A percentile compares a stretch with the other conserved stretches of the same genome.
Conservation (phyloP, 1,140 invertebrate genomes). For the Venustaconcha ellipsiformis region DNA sequence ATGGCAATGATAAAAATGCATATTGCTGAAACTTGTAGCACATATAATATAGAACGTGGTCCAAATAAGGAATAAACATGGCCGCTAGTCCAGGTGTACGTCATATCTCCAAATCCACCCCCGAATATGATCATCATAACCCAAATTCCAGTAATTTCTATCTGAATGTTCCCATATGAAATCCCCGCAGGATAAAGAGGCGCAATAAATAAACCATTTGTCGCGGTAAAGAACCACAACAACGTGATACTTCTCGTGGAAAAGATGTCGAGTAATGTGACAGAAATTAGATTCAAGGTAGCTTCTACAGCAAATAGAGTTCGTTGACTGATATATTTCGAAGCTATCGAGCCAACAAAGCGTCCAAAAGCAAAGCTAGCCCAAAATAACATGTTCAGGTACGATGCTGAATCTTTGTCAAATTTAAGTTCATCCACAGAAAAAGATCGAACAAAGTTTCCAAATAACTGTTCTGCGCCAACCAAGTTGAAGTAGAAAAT, state of each 20-base stretch:
- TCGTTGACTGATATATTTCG: slow-evolving; percentile 14
- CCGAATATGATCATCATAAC: slow-evolving; percentile 21
- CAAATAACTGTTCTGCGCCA: slow-evolving; percentile 39
- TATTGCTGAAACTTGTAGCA: slow-evolving; percentile 15
- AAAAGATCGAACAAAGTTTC: slow-evolving; percentile 38
- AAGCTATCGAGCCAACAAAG: slow-evolving; percentile 16
- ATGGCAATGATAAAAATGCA: slow-evolving; percentile 10
- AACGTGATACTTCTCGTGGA: slow-evolving; percentile 3
- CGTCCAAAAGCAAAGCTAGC: slow-evolving; percentile 24
- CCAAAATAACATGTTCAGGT: slow-evolving; percentile 29
- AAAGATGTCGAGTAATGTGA: slow-evolving; percentile 22
- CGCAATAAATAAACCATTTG: slow-evolving; percentile 20
- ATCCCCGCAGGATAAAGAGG: slow-evolving; percentile 27
- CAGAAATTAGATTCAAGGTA: slow-evolving; percentile 10
- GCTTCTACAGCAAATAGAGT: slow-evolving; percentile 15
- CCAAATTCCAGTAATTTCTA: slow-evolving; percentile 22
- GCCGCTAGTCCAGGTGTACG: slow-evolving; percentile 25
- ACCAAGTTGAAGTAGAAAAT: slow-evolving; percentile 29
- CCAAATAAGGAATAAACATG: slow-evolving; percentile 18
- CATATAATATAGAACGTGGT: slow-evolving; percentile 17
- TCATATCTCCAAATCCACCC: slow-evolving; percentile 8
- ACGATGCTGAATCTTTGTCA: slow-evolving; percentile 21
- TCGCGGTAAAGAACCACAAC: slow-evolving; percentile 21
- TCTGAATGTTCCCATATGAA: slow-evolving; percentile 20
- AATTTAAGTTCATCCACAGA: slow-evolving; percentile 29